Conservation (phyloP, 2,113 vertebrate genomes). For the Dipodomys stephensi region DNA sequence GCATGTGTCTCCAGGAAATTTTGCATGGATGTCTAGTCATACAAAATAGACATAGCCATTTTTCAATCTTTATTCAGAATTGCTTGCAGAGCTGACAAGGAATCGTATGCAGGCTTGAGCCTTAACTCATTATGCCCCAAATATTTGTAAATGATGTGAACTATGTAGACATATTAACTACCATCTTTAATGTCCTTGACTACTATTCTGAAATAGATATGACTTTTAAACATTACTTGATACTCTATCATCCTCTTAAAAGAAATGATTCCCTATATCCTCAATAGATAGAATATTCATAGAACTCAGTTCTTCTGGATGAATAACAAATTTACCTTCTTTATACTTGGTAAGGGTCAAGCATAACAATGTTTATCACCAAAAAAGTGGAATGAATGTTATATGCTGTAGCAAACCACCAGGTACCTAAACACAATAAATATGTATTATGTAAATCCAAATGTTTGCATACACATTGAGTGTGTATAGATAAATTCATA, state of each 20-base stretch:
- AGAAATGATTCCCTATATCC: background rate
- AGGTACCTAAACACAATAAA: slow-evolving; percentile 65
- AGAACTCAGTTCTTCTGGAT: background rate
- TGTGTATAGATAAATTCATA: slow-evolving; percentile 64
- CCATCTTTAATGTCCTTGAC: background rate
- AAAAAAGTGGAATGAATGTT: slow-evolving; percentile 31
- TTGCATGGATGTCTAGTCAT: background rate
- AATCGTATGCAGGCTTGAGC: background rate
- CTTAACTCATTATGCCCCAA: background rate
- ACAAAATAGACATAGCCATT: background rate
- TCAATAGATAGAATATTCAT: background rate
- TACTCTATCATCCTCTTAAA: background rate
- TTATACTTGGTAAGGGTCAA: background rate
- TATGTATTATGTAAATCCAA: slow-evolving; percentile 77
- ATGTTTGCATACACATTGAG: slow-evolving; percentile 53
- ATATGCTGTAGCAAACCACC: slow-evolving; percentile 25
- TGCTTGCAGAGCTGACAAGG: background rate
- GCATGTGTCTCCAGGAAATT: background rate
- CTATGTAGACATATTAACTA: background rate
- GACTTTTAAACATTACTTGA: background rate
- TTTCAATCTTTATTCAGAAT: background rate
- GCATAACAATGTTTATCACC: background rate
- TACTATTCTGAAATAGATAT: background rate
- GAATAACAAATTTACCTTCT: background rate
- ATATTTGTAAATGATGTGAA: background rate